These are phyloP conservation scores for Clamator glandarius DNA, from an alignment of 2,797 vertebrate species.

Conservation along the genomic window DNA sequence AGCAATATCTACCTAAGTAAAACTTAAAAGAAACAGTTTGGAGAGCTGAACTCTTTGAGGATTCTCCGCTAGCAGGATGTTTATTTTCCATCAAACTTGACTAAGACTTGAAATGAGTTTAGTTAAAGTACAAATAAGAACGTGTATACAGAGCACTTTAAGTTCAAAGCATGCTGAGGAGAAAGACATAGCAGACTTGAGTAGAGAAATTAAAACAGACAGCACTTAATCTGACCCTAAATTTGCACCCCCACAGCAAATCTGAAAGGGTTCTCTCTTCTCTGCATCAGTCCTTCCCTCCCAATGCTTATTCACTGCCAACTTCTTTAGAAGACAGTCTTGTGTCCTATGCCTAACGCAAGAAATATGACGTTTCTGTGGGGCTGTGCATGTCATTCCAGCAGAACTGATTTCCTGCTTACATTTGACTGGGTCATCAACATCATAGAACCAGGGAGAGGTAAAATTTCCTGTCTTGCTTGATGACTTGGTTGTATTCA, in stretches of 20 bases:
- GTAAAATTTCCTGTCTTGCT: not conserved
- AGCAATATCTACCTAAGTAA: not conserved
- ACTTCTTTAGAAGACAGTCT: not conserved
- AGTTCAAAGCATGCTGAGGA: not conserved
- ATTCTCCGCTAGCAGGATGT: not conserved
- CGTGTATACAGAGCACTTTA: not conserved
- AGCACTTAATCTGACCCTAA: not conserved
- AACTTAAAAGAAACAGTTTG: not conserved
- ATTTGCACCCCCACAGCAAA: not conserved
- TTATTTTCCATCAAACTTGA: not conserved
- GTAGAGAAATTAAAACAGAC: not conserved
- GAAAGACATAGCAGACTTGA: not conserved
- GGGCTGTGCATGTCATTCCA: not conserved
- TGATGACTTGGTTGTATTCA: fast-evolving
- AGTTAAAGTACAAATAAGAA: not conserved
- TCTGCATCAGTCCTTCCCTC: not conserved
- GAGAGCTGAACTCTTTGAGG: not conserved
- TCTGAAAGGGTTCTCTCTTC: not conserved
- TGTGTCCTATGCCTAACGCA: not conserved
- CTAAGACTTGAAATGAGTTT: not conserved
- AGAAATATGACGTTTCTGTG: not conserved
- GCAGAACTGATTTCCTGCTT: constrained; percentile 3
- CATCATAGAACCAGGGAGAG: not conserved
- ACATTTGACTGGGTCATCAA: not conserved
- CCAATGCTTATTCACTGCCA: not conserved